These are phyloP conservation scores for Tapirus indicus DNA, from an alignment of 2,797 vertebrate genomes.

Conservation along the genomic window DNA sequence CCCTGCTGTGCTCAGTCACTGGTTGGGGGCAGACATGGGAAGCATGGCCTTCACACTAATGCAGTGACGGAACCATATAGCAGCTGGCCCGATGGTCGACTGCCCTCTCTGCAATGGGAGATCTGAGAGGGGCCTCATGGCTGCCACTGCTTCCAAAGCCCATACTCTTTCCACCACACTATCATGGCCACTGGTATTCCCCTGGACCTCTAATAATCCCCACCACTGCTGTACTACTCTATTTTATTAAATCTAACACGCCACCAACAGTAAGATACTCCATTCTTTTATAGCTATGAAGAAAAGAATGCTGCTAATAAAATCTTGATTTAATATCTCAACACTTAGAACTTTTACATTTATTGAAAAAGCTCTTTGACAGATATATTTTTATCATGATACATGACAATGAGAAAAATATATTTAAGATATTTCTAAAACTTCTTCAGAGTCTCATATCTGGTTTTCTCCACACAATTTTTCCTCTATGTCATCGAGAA, in stretches of 20 bases:
- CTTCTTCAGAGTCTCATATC: not conserved
- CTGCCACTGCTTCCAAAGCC: not conserved
- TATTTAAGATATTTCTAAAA: not conserved
- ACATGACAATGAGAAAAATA: not conserved
- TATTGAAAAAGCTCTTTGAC: not conserved
- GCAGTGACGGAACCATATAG: rapidly evolving
- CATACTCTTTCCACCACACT: not conserved
- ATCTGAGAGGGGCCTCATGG: not conserved
- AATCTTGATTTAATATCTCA: not conserved
- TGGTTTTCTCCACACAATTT: not conserved
- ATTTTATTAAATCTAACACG: not conserved
- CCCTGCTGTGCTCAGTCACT: not conserved
- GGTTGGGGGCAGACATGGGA: not conserved
- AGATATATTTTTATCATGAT: not conserved
- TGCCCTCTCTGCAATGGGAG: rapidly evolving
- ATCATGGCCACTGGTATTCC: not conserved
- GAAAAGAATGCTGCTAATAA: not conserved
- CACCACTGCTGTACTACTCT: rapidly evolving
- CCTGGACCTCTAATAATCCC: not conserved
- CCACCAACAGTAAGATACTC: not conserved
- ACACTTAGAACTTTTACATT: not conserved
- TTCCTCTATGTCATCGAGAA: not conserved
- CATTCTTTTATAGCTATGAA: not conserved
- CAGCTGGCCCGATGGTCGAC: too few relatives aligned
- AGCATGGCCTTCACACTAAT: not conserved